Evolutionary conservation across 2,888 invertebrate species (phyloP).

Genomic region (Cryptophagus acutangulus): DNA sequence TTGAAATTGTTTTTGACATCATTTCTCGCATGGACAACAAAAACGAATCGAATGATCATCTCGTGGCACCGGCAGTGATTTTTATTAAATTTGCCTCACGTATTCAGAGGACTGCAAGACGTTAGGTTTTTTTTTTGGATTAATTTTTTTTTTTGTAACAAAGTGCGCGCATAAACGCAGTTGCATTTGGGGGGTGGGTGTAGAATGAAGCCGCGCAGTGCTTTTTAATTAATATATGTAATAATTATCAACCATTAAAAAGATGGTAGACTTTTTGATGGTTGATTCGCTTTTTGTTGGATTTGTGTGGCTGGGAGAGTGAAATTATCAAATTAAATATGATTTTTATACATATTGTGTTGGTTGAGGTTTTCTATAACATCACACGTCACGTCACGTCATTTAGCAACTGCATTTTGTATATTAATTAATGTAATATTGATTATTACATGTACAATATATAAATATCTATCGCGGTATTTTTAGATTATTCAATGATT

Average conservation of each 20-base stretch:
- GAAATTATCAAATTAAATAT: too few species aligned
- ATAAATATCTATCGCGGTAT: conserved; percentile 44
- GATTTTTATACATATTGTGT: too few species aligned
- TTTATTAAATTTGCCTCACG: conserved; percentile 23
- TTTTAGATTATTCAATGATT: too few species aligned
- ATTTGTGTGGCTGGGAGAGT: too few species aligned
- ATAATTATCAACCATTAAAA: conserved; percentile 28
- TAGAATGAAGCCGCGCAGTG: conserved; percentile 40
- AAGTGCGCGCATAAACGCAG: conserved; percentile 42
- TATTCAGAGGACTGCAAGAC: conserved; percentile 33
- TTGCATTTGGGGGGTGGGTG: conserved; percentile 37
- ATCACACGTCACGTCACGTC: too few species aligned
- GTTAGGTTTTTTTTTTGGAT: too few species aligned
- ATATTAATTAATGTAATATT: too few species aligned
- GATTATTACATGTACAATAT: conserved; percentile 39
- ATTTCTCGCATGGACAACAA: too few species aligned
- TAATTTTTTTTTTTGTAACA: conserved; percentile 41
- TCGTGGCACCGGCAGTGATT: conserved; percentile 22
- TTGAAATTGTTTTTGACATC: too few species aligned
- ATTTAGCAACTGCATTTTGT: conserved; percentile 39
- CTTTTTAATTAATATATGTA: conserved; percentile 30
- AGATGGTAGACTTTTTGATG: too few species aligned
- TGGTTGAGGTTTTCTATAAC: too few species aligned
- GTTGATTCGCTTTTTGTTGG: too few species aligned
- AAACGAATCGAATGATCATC: conserved; percentile 10